Percentiles rank a stretch among this genome's conserved stretches.
phyloP scores from a whole-genome alignment of 2,797 vertebrate species.

The Ceryle rudis region DNA sequence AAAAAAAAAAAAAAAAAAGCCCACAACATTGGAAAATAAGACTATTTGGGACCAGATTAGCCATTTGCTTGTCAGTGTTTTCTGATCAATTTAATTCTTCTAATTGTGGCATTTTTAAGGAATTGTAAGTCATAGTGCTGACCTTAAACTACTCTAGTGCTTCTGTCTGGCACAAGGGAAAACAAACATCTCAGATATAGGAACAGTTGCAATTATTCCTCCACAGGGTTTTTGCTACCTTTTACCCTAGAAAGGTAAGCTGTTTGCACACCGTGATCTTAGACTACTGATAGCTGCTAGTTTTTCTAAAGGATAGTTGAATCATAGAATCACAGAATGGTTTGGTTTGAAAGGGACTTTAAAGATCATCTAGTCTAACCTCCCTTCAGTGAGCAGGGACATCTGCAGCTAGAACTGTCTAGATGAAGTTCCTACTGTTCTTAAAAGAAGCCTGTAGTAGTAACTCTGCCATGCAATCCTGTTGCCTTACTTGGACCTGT shows the following conservation, averaged over 20 bases:
- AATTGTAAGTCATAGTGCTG: not conserved
- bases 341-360: too few relatives aligned
- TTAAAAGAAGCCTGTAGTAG: fast-evolving
- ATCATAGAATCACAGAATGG: too few relatives aligned
- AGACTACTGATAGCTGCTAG: not conserved
- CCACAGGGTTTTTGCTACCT: not conserved
- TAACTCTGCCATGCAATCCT: not conserved
- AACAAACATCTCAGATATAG: not conserved
- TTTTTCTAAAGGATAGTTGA: not conserved
- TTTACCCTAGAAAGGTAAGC: not conserved
- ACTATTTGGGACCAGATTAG: not conserved
- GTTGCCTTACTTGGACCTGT: not conserved
- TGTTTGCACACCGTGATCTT: not conserved
- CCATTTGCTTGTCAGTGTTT: not conserved
- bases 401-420: too few relatives aligned
- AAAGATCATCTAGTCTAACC: too few relatives aligned
- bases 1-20: not conserved
- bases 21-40: not conserved
- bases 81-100: not conserved
- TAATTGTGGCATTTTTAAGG: not conserved
- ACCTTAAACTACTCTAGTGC: not conserved
- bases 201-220: not conserved
- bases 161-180: not conserved
- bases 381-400: too few relatives aligned
- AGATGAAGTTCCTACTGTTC: not conserved